Evolutionary conservation across 1,140 invertebrate genomes (phyloP).

Genomic region (Micrasema longulum): DNA sequence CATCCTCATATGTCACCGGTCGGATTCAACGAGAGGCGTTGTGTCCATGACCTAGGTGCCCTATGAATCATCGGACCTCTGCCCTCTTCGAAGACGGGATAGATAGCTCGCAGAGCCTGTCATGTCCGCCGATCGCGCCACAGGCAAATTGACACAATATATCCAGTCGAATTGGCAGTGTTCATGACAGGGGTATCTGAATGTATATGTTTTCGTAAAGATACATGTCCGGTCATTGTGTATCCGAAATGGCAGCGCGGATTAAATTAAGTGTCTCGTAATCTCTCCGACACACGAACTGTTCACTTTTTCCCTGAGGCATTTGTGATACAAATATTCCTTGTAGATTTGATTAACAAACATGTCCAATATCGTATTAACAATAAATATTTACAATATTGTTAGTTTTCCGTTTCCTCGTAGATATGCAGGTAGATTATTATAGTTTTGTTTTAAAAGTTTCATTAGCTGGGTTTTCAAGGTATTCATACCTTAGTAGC

Average conservation of each 20-base stretch:
- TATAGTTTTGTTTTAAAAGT: too few species aligned
- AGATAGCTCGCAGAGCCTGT: not conserved
- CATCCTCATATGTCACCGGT: not conserved
- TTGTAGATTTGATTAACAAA: too few species aligned
- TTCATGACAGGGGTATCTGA: slow-evolving; percentile 5
- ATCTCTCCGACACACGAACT: not conserved
- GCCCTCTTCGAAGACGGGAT: not conserved
- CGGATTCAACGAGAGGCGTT: not conserved
- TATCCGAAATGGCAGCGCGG: slow-evolving; percentile 2
- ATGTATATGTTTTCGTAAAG: slow-evolving; percentile 15
- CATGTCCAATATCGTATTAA: too few species aligned
- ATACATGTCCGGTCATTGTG: not conserved
- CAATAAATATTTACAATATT: too few species aligned
- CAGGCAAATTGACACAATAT: slow-evolving; percentile 26
- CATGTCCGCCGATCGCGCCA: not conserved
- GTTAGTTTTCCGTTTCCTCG: too few species aligned
- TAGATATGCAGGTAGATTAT: too few species aligned
- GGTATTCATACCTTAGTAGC: too few species aligned
- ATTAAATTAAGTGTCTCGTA: slow-evolving; percentile 14
- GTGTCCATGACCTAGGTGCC: not conserved
- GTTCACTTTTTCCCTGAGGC: not conserved
- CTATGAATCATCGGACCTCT: not conserved
- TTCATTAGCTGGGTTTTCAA: too few species aligned
- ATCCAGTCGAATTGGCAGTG: slow-evolving; percentile 10
- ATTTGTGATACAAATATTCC: not conserved